Conservation (phyloP, 2,797 vertebrate genomes). For the Silurus lanzhouensis region DNA sequence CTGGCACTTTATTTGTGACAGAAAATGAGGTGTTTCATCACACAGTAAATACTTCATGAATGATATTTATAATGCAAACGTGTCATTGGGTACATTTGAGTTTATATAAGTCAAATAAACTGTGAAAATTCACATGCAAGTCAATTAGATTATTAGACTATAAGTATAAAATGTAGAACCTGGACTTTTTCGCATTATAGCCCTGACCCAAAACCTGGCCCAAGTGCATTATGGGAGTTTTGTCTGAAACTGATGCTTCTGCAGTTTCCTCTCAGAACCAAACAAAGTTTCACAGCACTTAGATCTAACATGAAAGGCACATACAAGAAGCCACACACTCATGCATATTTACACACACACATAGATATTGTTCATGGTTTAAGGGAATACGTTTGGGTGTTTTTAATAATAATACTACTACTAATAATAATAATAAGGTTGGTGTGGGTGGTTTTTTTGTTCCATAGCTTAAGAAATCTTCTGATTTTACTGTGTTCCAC, state of each 20-base stretch:
- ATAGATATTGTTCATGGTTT: not conserved
- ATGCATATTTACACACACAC: constrained; percentile 12
- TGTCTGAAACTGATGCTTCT: not conserved
- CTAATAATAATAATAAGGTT: not conserved
- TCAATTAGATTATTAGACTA: no score
- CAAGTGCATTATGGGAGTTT: no score
- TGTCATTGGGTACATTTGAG: no score
- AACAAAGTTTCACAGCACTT: not conserved
- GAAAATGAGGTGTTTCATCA: no score
- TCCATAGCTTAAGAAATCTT: not conserved
- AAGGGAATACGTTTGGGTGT: not conserved
- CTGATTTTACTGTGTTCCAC: not conserved
- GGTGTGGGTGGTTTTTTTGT: not conserved
- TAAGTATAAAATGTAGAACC: no score
- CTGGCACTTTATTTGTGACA: no score
- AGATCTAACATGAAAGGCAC: not conserved
- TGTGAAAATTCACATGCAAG: no score
- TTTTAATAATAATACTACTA: not conserved
- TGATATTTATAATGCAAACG: no score
- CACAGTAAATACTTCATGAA: no score
- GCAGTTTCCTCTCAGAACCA: constrained; percentile 17
- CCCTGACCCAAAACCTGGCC: no score
- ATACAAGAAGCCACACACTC: not conserved
- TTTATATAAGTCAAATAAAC: no score
- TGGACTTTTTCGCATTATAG: no score